Percentiles rank a stretch among this genome's conserved stretches.
Conservation (phyloP, 2,888 invertebrate species). For the Achlya flavicornis region DNA sequence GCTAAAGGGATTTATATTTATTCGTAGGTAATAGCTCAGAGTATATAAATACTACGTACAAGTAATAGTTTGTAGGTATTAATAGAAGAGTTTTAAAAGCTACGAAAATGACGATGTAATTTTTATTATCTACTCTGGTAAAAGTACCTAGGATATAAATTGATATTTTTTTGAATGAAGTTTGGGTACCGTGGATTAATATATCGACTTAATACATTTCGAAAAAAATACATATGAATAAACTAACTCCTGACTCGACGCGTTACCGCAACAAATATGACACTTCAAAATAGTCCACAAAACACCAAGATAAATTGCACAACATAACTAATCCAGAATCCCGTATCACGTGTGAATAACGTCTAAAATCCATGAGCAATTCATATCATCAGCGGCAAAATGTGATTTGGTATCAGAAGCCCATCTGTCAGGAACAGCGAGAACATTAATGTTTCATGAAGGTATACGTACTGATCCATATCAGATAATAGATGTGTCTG, state of each 20-base stretch:
- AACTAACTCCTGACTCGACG: neutral
- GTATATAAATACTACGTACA: neutral
- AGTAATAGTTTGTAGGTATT: neutral
- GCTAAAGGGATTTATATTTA: conserved; percentile 8
- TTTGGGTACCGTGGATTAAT: neutral
- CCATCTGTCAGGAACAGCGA: conserved; percentile 69
- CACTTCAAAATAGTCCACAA: conserved; percentile 41
- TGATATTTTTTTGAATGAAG: too few relatives aligned
- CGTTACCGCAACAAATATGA: conserved; percentile 40
- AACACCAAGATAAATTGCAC: conserved; percentile 23
- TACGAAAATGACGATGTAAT: neutral
- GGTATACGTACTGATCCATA: conserved; percentile 69
- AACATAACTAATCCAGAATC: conserved; percentile 17
- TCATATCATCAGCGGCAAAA: conserved; percentile 39
- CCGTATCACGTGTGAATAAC: conserved; percentile 21
- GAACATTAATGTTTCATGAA: conserved; percentile 79
- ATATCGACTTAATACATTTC: neutral
- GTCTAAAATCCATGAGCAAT: conserved; percentile 39
- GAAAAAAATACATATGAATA: neutral
- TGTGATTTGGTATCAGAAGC: conserved; percentile 64
- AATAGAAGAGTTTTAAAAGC: too few relatives aligned
- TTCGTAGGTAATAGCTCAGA: neutral
- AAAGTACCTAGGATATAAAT: neutral
- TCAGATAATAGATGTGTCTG: conserved; percentile 79
- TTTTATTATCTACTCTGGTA: neutral